A percentile compares a stretch with the other conserved stretches of the same genome.
These are phyloP conservation scores for Menidia menidia DNA, from an alignment of 2,797 vertebrate species.

Conservation along the genomic window DNA sequence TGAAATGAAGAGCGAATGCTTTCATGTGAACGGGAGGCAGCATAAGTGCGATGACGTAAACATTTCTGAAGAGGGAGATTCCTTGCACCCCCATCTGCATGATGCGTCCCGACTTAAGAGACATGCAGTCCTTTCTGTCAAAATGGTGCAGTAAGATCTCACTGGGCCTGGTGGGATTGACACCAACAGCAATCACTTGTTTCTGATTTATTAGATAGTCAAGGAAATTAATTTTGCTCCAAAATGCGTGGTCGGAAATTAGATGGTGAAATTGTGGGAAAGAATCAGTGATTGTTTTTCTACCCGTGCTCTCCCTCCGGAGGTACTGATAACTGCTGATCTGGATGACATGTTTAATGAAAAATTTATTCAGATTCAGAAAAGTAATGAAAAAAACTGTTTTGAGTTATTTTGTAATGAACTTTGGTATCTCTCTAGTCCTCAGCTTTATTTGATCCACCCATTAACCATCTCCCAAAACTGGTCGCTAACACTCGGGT, in stretches of 20 bases:
- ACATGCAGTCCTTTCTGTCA: constrained; percentile 61
- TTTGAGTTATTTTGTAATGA: constrained; percentile 79
- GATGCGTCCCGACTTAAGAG: constrained; percentile 55
- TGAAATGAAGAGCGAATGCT: constrained; percentile 37
- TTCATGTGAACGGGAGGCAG: constrained; percentile 42
- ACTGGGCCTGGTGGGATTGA: constrained; percentile 77
- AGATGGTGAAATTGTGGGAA: constrained; percentile 84
- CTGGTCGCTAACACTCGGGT: constrained; percentile 40
- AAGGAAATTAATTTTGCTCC: constrained; percentile 86
- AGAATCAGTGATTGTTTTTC: constrained; percentile 81
- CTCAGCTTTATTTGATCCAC: constrained; percentile 65
- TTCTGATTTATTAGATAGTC: constrained; percentile 85
- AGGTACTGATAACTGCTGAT: constrained; percentile 84
- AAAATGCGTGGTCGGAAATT: constrained; percentile 86
- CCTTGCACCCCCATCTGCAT: constrained; percentile 51
- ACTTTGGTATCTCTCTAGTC: constrained; percentile 76
- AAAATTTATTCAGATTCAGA: constrained; percentile 79
- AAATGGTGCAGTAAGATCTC: constrained; percentile 66
- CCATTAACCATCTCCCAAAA: constrained; percentile 67
- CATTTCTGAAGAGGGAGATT: constrained; percentile 61
- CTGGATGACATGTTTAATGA: constrained; percentile 83
- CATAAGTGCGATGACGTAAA: constrained; percentile 33
- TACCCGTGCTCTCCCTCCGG: constrained; percentile 68
- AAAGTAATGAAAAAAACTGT: constrained; percentile 35
- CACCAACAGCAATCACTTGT: constrained; percentile 84